Conservation (phyloP, 1,140 invertebrate genomes). For the Hycleus cichorii region DNA sequence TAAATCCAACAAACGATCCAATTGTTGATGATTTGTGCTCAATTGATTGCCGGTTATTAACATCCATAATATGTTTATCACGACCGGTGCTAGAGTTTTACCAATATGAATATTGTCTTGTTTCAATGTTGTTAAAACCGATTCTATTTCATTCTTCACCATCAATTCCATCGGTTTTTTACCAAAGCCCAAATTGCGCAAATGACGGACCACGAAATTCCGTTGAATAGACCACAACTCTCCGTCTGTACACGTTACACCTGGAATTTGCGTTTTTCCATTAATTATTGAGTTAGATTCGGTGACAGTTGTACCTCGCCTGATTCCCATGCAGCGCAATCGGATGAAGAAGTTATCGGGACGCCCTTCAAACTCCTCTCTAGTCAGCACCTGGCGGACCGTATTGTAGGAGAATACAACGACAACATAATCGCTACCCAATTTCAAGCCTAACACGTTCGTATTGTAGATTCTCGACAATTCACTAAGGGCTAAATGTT, state of each 20-base stretch:
- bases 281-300: not conserved
- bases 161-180: slow-evolving; percentile 62
- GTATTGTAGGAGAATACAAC: slow-evolving; percentile 53
- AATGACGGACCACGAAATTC: slow-evolving; percentile 60
- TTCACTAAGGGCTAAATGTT: slow-evolving; percentile 53
- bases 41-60: slow-evolving; percentile 56
- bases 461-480: slow-evolving; percentile 54
- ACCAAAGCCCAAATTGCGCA: slow-evolving; percentile 68
- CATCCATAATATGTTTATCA: slow-evolving; percentile 70
- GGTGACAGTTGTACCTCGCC: slow-evolving; percentile 43
- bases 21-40: slow-evolving; percentile 44
- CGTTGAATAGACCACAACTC: slow-evolving; percentile 67
- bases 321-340: slow-evolving; percentile 60
- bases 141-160: slow-evolving; percentile 56
- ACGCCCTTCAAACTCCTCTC: slow-evolving; percentile 61
- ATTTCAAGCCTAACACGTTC: slow-evolving; percentile 56
- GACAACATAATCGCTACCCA: slow-evolving; percentile 54
- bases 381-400: slow-evolving; percentile 52
- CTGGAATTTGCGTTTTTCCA: slow-evolving; percentile 33
- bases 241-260: slow-evolving; percentile 72
- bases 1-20: slow-evolving; percentile 51
- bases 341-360: slow-evolving; percentile 66
- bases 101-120: slow-evolving; percentile 39
- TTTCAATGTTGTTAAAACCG: slow-evolving; percentile 47
- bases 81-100: slow-evolving; percentile 48